These are phyloP conservation scores for Chauna torquata DNA, from an alignment of 2,113 vertebrate species.

Conservation along the genomic window DNA sequence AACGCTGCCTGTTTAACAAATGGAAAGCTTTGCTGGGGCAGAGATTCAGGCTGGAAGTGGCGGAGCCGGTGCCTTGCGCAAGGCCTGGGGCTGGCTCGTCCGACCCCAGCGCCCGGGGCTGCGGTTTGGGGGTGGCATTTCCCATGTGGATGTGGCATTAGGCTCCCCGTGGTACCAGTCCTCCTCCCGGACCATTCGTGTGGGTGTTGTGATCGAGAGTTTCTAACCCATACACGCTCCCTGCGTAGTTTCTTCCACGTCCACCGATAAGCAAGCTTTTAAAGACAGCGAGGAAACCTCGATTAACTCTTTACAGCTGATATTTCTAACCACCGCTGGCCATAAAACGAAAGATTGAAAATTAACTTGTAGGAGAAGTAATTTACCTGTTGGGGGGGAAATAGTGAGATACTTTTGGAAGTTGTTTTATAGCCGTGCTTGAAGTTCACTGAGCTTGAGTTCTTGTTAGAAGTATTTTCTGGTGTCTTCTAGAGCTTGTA, in stretches of 20 bases:
- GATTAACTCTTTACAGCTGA: neutral
- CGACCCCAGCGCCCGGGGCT: neutral
- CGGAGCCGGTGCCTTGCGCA: no score
- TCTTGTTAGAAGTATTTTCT: neutral
- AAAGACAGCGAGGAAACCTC: neutral
- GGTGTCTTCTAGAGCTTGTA: conserved; percentile 9
- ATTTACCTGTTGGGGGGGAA: neutral
- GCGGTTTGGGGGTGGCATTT: neutral
- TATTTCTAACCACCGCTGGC: neutral
- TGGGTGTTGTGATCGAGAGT: neutral
- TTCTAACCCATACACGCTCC: accelerated
- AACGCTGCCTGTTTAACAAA: neutral
- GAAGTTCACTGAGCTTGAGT: neutral
- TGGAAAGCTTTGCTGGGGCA: neutral
- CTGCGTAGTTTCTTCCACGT: neutral
- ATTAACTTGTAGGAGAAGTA: neutral
- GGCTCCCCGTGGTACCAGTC: neutral
- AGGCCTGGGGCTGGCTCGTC: neutral
- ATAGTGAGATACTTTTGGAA: neutral
- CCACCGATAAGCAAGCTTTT: neutral
- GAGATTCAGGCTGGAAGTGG: neutral
- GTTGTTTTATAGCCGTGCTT: neutral
- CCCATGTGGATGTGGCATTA: neutral
- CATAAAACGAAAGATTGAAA: neutral
- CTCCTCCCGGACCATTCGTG: accelerated